phyloP scores from a whole-genome alignment of 2,888 invertebrate genomes.

The Eupithecia centaureata region DNA sequence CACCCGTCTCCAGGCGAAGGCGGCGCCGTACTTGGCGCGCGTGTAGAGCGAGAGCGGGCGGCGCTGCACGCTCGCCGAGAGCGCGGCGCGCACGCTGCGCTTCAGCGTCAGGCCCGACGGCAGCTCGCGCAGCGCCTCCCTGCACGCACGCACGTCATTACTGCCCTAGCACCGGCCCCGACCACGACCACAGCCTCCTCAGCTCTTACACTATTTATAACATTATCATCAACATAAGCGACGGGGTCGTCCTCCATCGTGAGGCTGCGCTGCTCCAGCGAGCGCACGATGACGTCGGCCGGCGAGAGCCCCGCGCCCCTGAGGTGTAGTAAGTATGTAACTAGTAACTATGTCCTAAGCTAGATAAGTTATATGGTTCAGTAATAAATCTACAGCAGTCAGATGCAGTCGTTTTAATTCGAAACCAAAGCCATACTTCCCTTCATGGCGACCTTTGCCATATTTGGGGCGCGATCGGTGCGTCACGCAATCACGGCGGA shows the following conservation, averaged over 20 bases:
- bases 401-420: too few species aligned
- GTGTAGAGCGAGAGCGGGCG: constrained; percentile 81
- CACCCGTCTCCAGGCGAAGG: constrained; percentile 84
- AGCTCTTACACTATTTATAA: too few species aligned
- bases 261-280: constrained; percentile 86
- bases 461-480: too few species aligned
- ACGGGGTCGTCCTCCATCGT: constrained; percentile 87
- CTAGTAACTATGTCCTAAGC: too few species aligned
- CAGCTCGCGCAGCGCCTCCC: constrained; percentile 87
- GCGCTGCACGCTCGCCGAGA: constrained; percentile 83
- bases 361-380: too few species aligned
- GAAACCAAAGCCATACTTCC: too few species aligned
- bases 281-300: constrained; percentile 85
- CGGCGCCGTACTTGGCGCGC: constrained; percentile 81
- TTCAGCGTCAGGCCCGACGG: constrained; percentile 88
- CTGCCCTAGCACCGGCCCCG: neutral
- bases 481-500: too few species aligned
- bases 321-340: too few species aligned
- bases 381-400: too few species aligned
- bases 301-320: constrained; percentile 59
- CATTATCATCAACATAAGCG: too few species aligned
- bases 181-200: constrained; percentile 74
- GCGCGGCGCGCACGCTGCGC: constrained; percentile 85
- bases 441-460: too few species aligned
- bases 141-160: constrained; percentile 47